Evolutionary conservation across 2,113 vertebrate species (phyloP), one percentile per base, ranked within the genome.

Genomic region (Riparia riparia): DNA sequence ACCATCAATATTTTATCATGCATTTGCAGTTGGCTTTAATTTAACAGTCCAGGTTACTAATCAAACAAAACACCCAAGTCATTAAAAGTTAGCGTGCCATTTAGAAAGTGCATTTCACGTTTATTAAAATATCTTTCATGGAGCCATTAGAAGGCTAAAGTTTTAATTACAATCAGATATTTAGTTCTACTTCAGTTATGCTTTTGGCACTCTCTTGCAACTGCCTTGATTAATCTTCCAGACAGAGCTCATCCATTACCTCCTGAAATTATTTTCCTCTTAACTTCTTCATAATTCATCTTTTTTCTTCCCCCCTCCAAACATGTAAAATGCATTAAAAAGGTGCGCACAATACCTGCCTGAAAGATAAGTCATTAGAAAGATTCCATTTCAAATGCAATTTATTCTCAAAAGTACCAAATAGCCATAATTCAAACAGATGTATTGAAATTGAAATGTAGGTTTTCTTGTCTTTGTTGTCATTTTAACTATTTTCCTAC

Each of bases 121-220:
- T 98, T 98, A 98, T 98, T 98, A 98, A 98, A 98, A 98, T 98
- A 98, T 98, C 98, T 98, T 98, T 98, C 98, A 98, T 98, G 98
- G 97, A 98, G 97, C 98, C 97, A 98, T 98, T 98, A 98, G 98
- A 98, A 98, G 97, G 97, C 97, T 98, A 98, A 98, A 98, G 98
- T 98, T 98, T 98, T 98, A 98, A 98, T 98, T 98, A 98, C 98
- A 98, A 98, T 98, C 98, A 98, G 98, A 98, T 98, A 98, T 98
- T 98, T 98, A 98, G 98, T 98, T 98, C 97, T 98, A 98, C 97
- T 98, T 97, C 96, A 96, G 96, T 98, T 98, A 98, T 97, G 98
- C 98, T 97, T 97, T 96, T 96, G 97, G 96, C 97, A 95, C 95
- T 97, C 96, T 97, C 95, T 97, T 96, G 94, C 97, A 97, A 98